Evolutionary conservation across 2,888 invertebrate genomes (phyloP).

Genomic region (Saturnia japonica): DNA sequence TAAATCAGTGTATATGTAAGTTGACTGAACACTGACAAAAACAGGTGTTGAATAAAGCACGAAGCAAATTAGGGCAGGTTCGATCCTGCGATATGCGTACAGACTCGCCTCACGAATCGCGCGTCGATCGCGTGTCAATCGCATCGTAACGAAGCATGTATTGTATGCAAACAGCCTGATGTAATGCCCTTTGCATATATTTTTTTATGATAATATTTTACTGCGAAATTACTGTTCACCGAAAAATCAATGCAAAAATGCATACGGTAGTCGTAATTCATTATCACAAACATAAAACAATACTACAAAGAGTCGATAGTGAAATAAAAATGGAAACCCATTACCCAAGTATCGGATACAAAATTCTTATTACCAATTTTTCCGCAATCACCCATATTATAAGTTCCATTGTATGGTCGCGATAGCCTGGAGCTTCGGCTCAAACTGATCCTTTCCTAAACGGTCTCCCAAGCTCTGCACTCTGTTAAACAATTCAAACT

Average conservation of each 20-base stretch:
- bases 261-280: not conserved
- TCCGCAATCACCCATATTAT: constrained; percentile 73
- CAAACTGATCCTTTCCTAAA: constrained; percentile 72
- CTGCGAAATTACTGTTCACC: constrained; percentile 31
- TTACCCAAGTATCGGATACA: constrained; percentile 38
- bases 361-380: constrained; percentile 62
- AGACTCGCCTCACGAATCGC: constrained; percentile 44
- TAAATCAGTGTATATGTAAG: not conserved
- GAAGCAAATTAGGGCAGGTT: constrained; percentile 60
- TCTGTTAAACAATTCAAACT: constrained; percentile 47
- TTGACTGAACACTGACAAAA: constrained; percentile 22
- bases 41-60: constrained; percentile 59
- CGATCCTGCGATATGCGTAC: constrained; percentile 47
- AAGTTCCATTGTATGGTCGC: constrained; percentile 71
- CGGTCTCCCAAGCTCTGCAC: constrained; percentile 57
- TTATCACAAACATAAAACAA: not conserved
- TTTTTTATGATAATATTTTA: constrained; percentile 40
- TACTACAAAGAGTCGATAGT: constrained; percentile 16
- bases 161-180: constrained; percentile 66
- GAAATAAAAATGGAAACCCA: constrained; percentile 28
- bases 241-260: not conserved
- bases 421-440: constrained; percentile 72
- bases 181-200: constrained; percentile 8
- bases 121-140: constrained; percentile 63
- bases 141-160: constrained; percentile 60